A percentile compares a stretch with the other conserved stretches of the same genome.
These are phyloP conservation scores for Myotis yumanensis DNA, from an alignment of 2,113 vertebrate genomes.

Conservation along the genomic window DNA sequence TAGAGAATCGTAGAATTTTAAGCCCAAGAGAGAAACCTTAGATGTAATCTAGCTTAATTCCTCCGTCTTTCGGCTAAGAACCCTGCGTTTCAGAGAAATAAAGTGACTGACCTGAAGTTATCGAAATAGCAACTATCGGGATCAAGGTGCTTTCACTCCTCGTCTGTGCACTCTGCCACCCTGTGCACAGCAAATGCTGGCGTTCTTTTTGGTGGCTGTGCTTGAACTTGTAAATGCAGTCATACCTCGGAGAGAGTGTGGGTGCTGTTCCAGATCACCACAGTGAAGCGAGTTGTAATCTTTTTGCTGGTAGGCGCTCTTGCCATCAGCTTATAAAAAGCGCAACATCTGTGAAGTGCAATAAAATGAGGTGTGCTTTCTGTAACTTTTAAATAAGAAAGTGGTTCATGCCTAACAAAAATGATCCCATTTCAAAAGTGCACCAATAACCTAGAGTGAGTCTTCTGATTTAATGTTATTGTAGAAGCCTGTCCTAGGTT, in stretches of 20 bases:
- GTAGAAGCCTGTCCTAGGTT: not conserved
- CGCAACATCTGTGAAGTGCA: not conserved
- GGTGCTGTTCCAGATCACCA: not conserved
- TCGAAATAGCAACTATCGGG: not conserved
- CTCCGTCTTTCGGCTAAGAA: not conserved
- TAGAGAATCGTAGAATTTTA: not conserved
- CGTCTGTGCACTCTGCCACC: not conserved
- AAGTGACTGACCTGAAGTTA: not conserved
- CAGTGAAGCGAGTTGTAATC: too few relatives aligned
- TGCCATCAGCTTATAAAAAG: not conserved
- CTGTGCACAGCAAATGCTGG: not conserved
- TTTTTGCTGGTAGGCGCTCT: not conserved
- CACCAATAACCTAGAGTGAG: not conserved
- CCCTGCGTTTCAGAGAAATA: not conserved
- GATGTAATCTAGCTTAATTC: slow-evolving; percentile 7
- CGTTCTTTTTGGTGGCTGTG: not conserved
- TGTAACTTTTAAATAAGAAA: not conserved
- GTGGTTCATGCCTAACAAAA: not conserved
- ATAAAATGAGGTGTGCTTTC: not conserved
- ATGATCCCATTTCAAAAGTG: not conserved
- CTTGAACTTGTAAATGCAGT: not conserved
- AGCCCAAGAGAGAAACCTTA: not conserved
- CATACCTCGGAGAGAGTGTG: not conserved
- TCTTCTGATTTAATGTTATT: slow-evolving; percentile 9
- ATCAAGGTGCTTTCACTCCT: not conserved